Evolutionary conservation across 2,888 invertebrate genomes (phyloP).

Genomic region (Panopea generosa): DNA sequence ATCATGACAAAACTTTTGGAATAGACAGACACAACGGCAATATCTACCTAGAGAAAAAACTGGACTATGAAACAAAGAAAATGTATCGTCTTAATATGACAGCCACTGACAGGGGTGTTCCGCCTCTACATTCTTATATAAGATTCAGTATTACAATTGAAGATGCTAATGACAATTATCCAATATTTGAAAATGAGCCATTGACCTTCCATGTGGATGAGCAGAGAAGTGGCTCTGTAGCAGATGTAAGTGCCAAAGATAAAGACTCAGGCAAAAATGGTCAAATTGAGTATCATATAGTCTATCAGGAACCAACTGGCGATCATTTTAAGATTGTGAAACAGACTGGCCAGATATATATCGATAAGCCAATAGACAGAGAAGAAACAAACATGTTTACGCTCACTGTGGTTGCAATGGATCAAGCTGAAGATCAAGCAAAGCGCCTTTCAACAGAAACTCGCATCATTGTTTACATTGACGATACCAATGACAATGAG

Average conservation of each 20-base stretch:
- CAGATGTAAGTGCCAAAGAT: slow-evolving; percentile 95
- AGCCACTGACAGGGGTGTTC: slow-evolving; percentile 89
- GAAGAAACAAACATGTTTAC: slow-evolving; percentile 95
- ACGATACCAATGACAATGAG: slow-evolving; percentile 96
- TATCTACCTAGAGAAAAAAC: slow-evolving; percentile 95
- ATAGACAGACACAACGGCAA: slow-evolving; percentile 93
- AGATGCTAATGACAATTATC: slow-evolving; percentile 97
- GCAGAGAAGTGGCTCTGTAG: slow-evolving; percentile 92
- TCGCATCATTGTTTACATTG: slow-evolving; percentile 93
- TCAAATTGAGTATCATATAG: slow-evolving; percentile 92
- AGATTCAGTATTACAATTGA: slow-evolving; percentile 92
- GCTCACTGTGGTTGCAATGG: slow-evolving; percentile 95
- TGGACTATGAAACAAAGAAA: slow-evolving; percentile 95
- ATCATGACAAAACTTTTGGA: slow-evolving; percentile 86
- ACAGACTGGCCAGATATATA: slow-evolving; percentile 95
- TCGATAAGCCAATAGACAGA: slow-evolving; percentile 94
- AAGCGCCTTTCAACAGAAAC: slow-evolving; percentile 94
- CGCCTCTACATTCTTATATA: slow-evolving; percentile 90
- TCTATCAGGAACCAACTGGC: slow-evolving; percentile 93
- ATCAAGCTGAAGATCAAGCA: slow-evolving; percentile 92
- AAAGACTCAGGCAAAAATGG: slow-evolving; percentile 95
- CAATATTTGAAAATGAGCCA: slow-evolving; percentile 95
- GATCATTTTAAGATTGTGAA: slow-evolving; percentile 92
- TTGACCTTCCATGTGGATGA: slow-evolving; percentile 94
- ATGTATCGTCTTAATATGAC: slow-evolving; percentile 93